Base-by-base conservation (phyloP, 2,113 vertebrate genomes). In the Myiopsitta monachus region DNA sequence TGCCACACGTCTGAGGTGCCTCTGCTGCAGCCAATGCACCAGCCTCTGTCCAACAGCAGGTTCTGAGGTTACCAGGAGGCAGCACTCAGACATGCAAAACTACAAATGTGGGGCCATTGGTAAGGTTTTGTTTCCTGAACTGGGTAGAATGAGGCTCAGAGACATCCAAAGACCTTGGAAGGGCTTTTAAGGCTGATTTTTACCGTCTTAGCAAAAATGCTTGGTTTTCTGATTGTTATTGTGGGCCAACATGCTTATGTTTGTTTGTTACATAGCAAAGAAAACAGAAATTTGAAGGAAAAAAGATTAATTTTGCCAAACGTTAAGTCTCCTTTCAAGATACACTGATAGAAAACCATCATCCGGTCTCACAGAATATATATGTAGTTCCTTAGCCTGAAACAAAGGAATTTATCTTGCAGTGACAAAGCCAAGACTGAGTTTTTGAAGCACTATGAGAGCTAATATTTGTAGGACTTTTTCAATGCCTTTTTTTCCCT, bases 11-110 rank as follows among this genome's bases (percentile, higher is more conserved):
- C 61, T 9, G 9, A 27, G 54, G n/a, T 21, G 52, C 51, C 54
- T 62, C 39, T 18, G 2, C 18, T 14, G 43, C 1, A 3, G 49
- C 26, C 61, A n/a, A 14, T 3, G 41, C 28, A 26, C 43, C 44
- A 30, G 5, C 8, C 3, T 21, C 62, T 17, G 1, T 14, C 49
- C 10, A 9, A 33, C 4, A 1, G 15, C 4, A 13, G 46, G 15
- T n/a, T 10, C 70, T 26, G 41, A 66, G 76, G 62, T 23, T 18
- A 4, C n/a, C 7, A 1, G 41, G 28, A 23, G 7, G 39, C 73
- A 63, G 36, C 36, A 24, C 31, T 49, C 0, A 0, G 38, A 69
- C 31, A 41, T 12, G n/a, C 14, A 89, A 44, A 81, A 17, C 38
- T 36, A 47, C 16, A 4, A 62, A 23, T 30, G 38, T 6, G 22